Evolutionary conservation across 2,113 vertebrate genomes (phyloP).

Genomic region (Pampusana beccarii): DNA sequence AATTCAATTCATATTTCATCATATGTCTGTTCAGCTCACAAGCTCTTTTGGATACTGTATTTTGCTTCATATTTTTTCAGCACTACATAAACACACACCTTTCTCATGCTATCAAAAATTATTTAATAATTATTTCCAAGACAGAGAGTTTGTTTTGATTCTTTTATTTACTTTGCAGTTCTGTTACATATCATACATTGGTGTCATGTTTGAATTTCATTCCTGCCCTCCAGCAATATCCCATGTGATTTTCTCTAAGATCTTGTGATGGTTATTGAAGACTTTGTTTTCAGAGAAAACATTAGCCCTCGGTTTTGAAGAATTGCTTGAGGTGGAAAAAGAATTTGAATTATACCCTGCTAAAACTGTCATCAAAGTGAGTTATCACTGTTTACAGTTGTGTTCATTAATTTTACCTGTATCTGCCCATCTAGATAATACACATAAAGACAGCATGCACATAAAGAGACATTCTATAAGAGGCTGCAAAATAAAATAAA

Average conservation of each 20-base stretch:
- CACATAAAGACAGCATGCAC: not conserved
- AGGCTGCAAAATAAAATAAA: not conserved
- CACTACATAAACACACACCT: not conserved
- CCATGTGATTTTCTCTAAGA: slow-evolving; percentile 42
- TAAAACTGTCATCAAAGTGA: slow-evolving; percentile 52
- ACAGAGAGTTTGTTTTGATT: not conserved
- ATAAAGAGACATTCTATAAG: not conserved
- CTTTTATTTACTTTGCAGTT: slow-evolving; percentile 26
- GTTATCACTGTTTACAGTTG: slow-evolving; percentile 55
- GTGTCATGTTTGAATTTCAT: slow-evolving; percentile 48
- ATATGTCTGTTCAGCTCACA: not conserved
- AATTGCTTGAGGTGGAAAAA: slow-evolving; percentile 34
- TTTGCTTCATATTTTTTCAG: slow-evolving; percentile 7
- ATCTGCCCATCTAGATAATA: not conserved
- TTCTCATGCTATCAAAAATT: not conserved
- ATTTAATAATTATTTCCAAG: slow-evolving; percentile 26
- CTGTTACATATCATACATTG: slow-evolving; percentile 5
- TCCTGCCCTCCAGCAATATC: slow-evolving; percentile 28
- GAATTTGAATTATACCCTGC: slow-evolving; percentile 45
- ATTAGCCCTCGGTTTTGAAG: slow-evolving; percentile 38
- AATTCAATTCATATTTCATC: not conserved
- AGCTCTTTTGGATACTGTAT: not conserved
- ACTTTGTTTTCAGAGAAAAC: slow-evolving; percentile 62
- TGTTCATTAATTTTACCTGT: slow-evolving; percentile 37
- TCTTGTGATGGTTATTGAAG: slow-evolving; percentile 57